These are phyloP conservation scores for Tachystola acroxantha DNA, from an alignment of 2,888 invertebrate species.

Conservation along the genomic window DNA sequence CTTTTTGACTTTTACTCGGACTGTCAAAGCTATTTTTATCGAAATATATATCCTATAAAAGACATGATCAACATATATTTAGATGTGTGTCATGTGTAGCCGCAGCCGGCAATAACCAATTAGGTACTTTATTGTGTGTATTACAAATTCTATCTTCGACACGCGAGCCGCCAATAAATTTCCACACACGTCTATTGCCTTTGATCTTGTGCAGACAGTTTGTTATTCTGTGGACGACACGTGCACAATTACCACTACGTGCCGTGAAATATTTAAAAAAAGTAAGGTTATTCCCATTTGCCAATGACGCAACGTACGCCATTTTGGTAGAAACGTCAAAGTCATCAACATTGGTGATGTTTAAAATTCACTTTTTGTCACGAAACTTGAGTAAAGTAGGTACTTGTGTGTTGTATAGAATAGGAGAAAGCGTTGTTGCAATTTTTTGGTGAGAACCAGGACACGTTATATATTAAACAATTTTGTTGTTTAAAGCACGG, in stretches of 20 bases:
- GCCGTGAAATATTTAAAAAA: conserved; percentile 60
- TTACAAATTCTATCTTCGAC: conserved; percentile 56
- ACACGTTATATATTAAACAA: too few species aligned
- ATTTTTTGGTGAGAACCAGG: too few species aligned
- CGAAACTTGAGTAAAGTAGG: neutral
- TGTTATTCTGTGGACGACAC: conserved; percentile 63
- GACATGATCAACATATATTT: too few species aligned
- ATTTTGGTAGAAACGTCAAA: conserved; percentile 25
- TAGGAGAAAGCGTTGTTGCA: too few species aligned
- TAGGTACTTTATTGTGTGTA: conserved; percentile 29
- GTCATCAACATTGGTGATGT: conserved; percentile 38
- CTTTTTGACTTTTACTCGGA: too few species aligned
- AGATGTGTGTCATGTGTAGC: too few species aligned
- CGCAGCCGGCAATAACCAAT: conserved; percentile 31
- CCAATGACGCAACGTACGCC: conserved; percentile 11
- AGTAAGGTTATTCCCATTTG: conserved; percentile 15
- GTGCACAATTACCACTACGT: conserved; percentile 69
- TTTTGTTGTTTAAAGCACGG: too few species aligned
- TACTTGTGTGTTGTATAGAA: too few species aligned
- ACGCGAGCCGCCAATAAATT: conserved; percentile 63
- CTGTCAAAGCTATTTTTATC: too few species aligned
- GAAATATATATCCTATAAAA: too few species aligned
- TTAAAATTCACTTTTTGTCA: neutral
- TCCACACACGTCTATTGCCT: conserved; percentile 69
- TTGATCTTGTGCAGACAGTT: conserved; percentile 68